phyloP scores from a whole-genome alignment of 2,113 vertebrate genomes.

The Tauraco erythrolophus region DNA sequence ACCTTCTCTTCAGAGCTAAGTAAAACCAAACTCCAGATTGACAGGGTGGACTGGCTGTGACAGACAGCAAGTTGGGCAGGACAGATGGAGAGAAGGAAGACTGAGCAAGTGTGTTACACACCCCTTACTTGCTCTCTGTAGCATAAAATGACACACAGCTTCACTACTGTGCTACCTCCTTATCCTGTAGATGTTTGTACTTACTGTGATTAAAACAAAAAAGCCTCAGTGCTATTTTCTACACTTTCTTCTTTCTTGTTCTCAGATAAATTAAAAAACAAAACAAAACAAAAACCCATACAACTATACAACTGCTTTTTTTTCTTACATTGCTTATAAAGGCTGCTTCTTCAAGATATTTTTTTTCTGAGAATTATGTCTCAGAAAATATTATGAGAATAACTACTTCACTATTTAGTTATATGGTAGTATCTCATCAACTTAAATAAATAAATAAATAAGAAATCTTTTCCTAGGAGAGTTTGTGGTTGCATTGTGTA shows the following conservation, averaged over 20 bases:
- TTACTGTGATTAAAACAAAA: neutral
- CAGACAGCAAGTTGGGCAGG: neutral
- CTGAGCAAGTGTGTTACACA: neutral
- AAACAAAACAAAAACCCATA: neutral
- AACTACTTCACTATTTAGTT: neutral
- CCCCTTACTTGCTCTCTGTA: neutral
- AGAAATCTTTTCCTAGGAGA: neutral
- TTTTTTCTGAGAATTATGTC: neutral
- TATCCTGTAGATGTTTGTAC: neutral
- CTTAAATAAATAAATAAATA: conserved; percentile 4
- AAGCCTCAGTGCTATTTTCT: neutral
- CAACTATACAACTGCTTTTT: neutral
- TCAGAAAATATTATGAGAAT: no score
- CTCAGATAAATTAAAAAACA: neutral
- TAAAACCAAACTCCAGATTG: neutral
- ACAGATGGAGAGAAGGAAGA: neutral
- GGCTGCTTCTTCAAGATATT: neutral
- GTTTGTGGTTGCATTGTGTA: conserved; percentile 19
- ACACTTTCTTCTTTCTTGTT: neutral
- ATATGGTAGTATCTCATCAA: neutral
- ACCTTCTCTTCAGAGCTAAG: neutral
- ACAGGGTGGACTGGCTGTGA: neutral
- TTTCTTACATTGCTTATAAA: neutral
- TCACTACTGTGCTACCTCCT: neutral
- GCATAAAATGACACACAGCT: neutral